Base-by-base conservation (phyloP, 2,888 invertebrate genomes). In the Apomyelois bistriatella region DNA sequence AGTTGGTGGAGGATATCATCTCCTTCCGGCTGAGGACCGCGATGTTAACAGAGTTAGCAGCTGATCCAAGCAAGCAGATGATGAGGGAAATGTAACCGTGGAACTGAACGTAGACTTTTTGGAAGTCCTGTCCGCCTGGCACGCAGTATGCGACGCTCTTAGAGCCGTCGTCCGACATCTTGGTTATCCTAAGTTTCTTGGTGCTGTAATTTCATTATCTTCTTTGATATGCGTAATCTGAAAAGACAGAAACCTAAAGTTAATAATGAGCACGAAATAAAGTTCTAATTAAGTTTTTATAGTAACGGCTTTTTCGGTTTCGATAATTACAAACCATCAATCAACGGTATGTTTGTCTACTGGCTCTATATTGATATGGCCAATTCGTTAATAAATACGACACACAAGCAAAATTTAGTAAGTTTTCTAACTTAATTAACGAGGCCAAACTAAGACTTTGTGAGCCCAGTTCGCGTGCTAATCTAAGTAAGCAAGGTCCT, bases 1-100 rank as follows among this genome's bases (percentile, higher is more conserved):
- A 93, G 83, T 98, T 98, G 3, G 98, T 98, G 0, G 98, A 96
- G 22, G 97, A 96, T 37, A 92, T 89, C 97, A 98, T 98, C 77
- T 98, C 97, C 43, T 95, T 94, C 5, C 97, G 93, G 6, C 97
- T 95, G 46, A 98, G 91, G 9, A 98, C 97, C 52, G 96, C 94
- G 57, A 98, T 96, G 81, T 98, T 98, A 62, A 98, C 92, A 4
- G 95, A 93, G 78, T 98, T 98, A 47, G 97, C 96, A 30, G 97
- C 93, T 43, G 96, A 95, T 42, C 98, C 98, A 70, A 98, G 94
- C 28, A 96, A 85, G 79, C 98, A 98, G 52, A 98, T 96, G 42
- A 96, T 84, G 40, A 98, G 90, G 56, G 96, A 96, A 52, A 96
- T 92, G 80, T 96, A 96, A 38, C 98, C 98, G 74, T 98, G 98